Evolutionary conservation across 2,113 vertebrate genomes (phyloP).

Genomic region (Pelusios castaneus): DNA sequence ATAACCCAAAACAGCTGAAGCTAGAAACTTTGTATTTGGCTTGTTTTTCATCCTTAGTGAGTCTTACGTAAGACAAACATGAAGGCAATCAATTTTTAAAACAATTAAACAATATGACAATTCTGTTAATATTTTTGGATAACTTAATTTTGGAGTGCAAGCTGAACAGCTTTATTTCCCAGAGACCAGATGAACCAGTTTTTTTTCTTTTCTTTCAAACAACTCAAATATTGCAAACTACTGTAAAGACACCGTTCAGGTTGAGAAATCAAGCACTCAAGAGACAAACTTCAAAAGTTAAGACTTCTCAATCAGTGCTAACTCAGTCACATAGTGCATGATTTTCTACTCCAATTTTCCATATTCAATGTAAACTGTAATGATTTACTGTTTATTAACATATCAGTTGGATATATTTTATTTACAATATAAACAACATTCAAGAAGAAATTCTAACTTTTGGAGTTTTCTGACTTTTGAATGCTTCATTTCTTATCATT

Average conservation of each 20-base stretch:
- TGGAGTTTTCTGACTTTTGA: background rate
- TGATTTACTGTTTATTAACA: background rate
- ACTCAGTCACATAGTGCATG: background rate
- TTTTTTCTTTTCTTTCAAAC: background rate
- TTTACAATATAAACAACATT: background rate
- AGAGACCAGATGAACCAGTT: background rate
- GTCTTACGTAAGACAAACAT: background rate
- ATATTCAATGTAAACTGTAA: background rate
- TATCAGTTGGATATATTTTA: background rate
- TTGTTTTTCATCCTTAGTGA: background rate
- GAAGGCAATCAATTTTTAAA: background rate
- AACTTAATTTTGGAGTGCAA: background rate
- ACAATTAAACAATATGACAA: background rate
- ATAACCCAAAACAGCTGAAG: background rate
- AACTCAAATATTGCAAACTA: background rate
- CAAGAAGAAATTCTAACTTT: background rate
- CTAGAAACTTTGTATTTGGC: background rate
- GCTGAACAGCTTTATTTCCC: background rate
- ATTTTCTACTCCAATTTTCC: background rate
- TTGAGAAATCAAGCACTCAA: background rate
- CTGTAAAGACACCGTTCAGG: background rate
- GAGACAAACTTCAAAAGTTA: background rate
- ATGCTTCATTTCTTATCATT: background rate
- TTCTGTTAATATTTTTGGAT: background rate
- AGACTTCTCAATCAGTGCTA: background rate